Base-by-base conservation (phyloP, 2,113 vertebrate species). In the Strigops habroptila region DNA sequence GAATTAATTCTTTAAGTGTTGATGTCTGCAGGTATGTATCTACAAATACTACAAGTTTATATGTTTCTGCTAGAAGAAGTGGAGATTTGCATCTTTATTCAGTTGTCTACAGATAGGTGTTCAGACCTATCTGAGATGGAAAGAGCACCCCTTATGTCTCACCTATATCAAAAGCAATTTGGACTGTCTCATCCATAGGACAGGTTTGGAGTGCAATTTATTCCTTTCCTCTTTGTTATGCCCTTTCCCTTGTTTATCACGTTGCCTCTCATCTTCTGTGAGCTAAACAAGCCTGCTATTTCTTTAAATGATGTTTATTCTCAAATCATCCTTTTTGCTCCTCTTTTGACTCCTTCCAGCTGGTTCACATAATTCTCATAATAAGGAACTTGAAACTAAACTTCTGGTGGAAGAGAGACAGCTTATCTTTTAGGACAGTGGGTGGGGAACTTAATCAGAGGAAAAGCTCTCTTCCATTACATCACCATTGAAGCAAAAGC, bases 371-470 rank as follows among this genome's bases (percentile, higher is more conserved):
- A 68, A 27, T 89, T 96, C 73, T 92, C 18, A 64, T 35, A 91
- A 95, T 35, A 68, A 68, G 92, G 95, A 95, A 93, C 94, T 82
- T 1, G 88, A 97, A 96, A 94, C 94, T 75, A 44, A 86, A 33
- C 51, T 51, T 2, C 5, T 78, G 83, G 30, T 67, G 22, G 55
- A 83, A 90, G 82, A 82, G 77, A 74, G 59, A 71, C n/a, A 35
- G 27, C 25, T 88, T 70, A 31, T 63, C 63, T 81, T 94, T 91
- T 39, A 68, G 81, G 48, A 44, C 7, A 3, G 33, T 5, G 17
- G 9, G 46, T 52, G 75, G 70, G 84, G 78, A 88, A 92, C 51
- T 85, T 92, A 75, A 90, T 79, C 70, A 55, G 51, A 76, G 77
- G 84, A 57, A 93, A 93, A 92, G 46, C 49, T 86, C 67, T 79